Evolutionary conservation across 2,113 vertebrate genomes (phyloP), one percentile per base, ranked within the genome.

Genomic region (Hymenochirus boettgeri): DNA sequence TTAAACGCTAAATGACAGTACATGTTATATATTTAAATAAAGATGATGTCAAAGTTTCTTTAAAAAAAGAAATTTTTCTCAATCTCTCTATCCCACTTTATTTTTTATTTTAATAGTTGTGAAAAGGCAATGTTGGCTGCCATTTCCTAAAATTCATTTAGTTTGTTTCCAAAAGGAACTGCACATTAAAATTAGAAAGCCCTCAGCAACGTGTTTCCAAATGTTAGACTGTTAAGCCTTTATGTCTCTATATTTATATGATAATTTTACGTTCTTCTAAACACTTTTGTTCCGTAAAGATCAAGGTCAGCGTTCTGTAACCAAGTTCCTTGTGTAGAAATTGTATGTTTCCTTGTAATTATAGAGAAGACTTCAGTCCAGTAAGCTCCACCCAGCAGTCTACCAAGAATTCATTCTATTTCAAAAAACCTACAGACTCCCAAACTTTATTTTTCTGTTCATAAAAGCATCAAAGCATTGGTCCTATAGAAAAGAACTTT

Each of bases 311-410:
- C 23, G 24, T n/a, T 24, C 50, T 29, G 2, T n/a, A 21, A 51
- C 45, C n/a, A 51, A 59, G 57, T 27, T 59, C 24, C 24, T 58
- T 31, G 18, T 66, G 29, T 59, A 23, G 25, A 59, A 67, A 42
- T 67, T 59, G 24, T 59, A 67, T 45, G 56, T 51, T 33, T 67
- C 47, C 18, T 3, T 22, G 23, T 67, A 67, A 59, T 67, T 67
- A 67, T 7, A 66, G 17, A 52, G 45, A 7, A 29, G 46, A 19
- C 45, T 12, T 12, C 22, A 50, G 29, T 15, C 56, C 29, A 22
- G 7, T 29, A 13, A n/a, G 31, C 45, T 52, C 46, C 29, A 51
- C 24, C 64, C 54, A 37, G 2, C 29, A 25, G 21, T 15, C n/a
- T 57, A 8, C 24, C 6, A 46, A 33, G 24, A 50, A 48, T 35